Evolutionary conservation across 2,797 vertebrate species (phyloP).

Genomic region (Callimico goeldii): DNA sequence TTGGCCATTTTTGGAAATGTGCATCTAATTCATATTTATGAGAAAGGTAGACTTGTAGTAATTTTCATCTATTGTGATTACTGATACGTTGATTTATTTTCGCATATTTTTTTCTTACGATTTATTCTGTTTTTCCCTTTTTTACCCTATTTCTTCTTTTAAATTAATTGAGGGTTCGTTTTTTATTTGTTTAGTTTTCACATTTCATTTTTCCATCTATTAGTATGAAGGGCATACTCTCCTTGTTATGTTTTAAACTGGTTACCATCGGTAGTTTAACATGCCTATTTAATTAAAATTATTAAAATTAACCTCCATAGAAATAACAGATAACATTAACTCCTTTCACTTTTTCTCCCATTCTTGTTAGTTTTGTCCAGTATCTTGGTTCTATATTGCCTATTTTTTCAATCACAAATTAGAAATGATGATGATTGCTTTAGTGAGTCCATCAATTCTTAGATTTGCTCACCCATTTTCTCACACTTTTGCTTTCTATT

Average conservation of each 20-base stretch:
- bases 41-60: background rate
- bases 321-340: background rate
- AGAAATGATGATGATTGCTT: background rate
- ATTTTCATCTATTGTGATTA: background rate
- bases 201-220: background rate
- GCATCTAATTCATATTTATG: background rate
- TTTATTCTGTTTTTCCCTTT: background rate
- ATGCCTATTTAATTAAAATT: background rate
- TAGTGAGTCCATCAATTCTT: background rate
- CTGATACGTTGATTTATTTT: background rate
- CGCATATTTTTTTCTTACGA: background rate
- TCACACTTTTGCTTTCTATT: background rate
- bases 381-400: background rate
- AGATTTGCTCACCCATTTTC: background rate
- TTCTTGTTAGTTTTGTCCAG: background rate
- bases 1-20: background rate
- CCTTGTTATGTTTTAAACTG: background rate
- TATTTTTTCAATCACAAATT: background rate
- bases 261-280: background rate
- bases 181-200: background rate
- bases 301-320: background rate
- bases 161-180: background rate
- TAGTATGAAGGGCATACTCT: background rate
- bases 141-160: background rate
- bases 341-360: background rate